phyloP scores from a whole-genome alignment of 2,113 vertebrate species.

The Pagrus major region DNA sequence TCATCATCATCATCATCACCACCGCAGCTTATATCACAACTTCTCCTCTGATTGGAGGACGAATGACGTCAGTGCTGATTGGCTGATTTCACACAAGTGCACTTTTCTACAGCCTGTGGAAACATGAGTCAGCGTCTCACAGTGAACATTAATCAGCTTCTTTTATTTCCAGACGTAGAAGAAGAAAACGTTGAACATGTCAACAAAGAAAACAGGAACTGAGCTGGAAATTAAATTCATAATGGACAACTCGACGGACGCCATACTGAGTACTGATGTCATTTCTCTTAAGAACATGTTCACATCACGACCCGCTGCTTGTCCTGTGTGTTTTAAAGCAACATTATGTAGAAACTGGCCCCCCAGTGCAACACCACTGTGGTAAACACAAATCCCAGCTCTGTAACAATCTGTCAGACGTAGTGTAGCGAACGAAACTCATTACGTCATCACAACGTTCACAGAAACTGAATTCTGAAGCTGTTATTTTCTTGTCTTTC shows the following conservation, averaged over 20 bases:
- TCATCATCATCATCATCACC: background rate
- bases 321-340: background rate
- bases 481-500: background rate
- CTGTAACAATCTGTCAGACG: no score
- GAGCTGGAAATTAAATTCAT: background rate
- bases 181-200: no score
- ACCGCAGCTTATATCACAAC: background rate
- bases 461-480: no score
- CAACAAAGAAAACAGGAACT: background rate
- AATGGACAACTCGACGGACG: background rate
- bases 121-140: background rate
- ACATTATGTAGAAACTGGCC: no score
- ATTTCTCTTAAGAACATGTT: background rate
- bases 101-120: background rate
- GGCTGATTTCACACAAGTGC: background rate
- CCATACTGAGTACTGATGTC: background rate
- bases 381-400: no score
- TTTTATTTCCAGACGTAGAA: background rate
- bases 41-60: background rate
- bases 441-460: no score
- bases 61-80: background rate
- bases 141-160: background rate
- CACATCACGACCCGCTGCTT: background rate
- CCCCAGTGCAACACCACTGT: no score
- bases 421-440: no score